Percentiles rank a stretch among this genome's conserved stretches.
Conservation (phyloP, 1,140 invertebrate genomes). For the Ips typographus region DNA sequence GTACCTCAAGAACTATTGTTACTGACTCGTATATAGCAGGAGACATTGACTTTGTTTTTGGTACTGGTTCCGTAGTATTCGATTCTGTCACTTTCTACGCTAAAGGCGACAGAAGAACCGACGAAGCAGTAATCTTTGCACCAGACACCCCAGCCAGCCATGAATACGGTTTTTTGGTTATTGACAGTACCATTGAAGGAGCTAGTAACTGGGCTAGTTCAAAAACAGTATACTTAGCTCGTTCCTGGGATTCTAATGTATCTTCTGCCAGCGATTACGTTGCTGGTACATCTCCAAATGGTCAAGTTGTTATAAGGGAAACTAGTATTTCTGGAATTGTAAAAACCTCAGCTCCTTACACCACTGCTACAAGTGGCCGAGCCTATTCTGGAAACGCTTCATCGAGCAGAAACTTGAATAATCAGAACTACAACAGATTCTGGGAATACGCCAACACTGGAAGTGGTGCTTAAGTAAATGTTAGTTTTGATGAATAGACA, state of each 20-base stretch:
- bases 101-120: constrained; percentile 10
- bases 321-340: constrained; percentile 1
- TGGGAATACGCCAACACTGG: constrained; percentile 5
- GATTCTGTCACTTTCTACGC: constrained; percentile 5
- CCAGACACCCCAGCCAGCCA: constrained; percentile 7
- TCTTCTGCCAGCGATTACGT: constrained; percentile 14
- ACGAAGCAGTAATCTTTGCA: constrained; percentile 13
- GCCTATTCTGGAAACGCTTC: constrained; percentile 1
- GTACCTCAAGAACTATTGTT: constrained; percentile 3
- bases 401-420: constrained; percentile 6
- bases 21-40: constrained; percentile 12
- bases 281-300: constrained; percentile 10
- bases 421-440: constrained; percentile 8
- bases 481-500: neutral
- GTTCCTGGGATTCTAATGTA: constrained; percentile 14
- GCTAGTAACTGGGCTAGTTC: constrained; percentile 4
- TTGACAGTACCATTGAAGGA: constrained; percentile 10
- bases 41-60: constrained; percentile 24
- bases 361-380: constrained; percentile 1
- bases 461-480: constrained; percentile 4
- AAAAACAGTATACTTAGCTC: constrained; percentile 7
- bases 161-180: constrained; percentile 14
- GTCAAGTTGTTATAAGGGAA: constrained; percentile 12
- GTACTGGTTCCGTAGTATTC: constrained; percentile 10
- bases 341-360: constrained; percentile 8